Evolutionary conservation across 2,113 vertebrate species (phyloP).

Genomic region (Hemiscyllium ocellatum): DNA sequence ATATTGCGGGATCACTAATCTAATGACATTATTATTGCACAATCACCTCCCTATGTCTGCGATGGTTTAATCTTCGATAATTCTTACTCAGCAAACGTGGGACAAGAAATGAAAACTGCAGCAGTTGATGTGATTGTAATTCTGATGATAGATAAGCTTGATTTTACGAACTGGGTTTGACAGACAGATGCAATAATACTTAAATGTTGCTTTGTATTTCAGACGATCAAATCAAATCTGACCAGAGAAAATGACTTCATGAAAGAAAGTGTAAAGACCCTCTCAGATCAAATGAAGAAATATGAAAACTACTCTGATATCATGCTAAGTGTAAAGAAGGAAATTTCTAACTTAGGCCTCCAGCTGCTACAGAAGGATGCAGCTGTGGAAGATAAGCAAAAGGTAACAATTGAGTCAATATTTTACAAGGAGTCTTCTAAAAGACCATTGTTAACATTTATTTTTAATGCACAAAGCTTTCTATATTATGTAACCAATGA

Average conservation of each 20-base stretch:
- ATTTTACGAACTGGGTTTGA: not conserved
- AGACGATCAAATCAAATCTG: conserved; percentile 91
- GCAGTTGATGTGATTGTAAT: not conserved
- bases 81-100: not conserved
- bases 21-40: too few relatives aligned
- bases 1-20: too few relatives aligned
- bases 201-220: conserved; percentile 39
- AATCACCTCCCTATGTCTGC: too few relatives aligned
- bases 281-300: conserved; percentile 76
- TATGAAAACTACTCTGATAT: conserved; percentile 92
- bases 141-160: not conserved
- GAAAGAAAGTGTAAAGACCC: conserved; percentile 74
- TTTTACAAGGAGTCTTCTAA: not conserved
- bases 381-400: conserved; percentile 54
- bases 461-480: not conserved
- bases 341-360: conserved; percentile 82
- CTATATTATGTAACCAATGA: not conserved
- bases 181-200: not conserved
- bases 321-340: conserved; percentile 92
- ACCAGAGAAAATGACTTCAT: conserved; percentile 86
- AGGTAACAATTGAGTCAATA: conserved; percentile 48
- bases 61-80: not conserved
- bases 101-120: not conserved
- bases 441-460: not conserved
- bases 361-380: conserved; percentile 89